Evolutionary conservation across 2,797 vertebrate species (phyloP).

Genomic region (Lacerta agilis): DNA sequence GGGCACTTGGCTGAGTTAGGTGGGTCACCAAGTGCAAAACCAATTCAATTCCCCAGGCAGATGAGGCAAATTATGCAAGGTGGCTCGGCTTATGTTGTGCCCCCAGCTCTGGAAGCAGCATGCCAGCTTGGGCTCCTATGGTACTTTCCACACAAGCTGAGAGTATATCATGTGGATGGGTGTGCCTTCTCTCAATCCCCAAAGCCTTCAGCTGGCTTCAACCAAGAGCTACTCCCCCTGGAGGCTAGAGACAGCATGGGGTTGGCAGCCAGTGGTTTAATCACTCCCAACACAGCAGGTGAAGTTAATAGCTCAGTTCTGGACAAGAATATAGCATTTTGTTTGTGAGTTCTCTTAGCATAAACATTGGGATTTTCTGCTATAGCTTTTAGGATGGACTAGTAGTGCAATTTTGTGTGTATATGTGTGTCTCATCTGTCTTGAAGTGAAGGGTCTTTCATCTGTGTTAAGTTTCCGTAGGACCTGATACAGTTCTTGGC

Average conservation of each 20-base stretch:
- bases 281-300: no score
- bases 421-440: not conserved
- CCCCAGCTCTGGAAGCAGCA: not conserved
- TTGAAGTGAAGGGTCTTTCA: not conserved
- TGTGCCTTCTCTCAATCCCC: not conserved
- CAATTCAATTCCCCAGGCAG: not conserved
- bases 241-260: no score
- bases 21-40: no score
- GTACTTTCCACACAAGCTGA: not conserved
- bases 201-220: not conserved
- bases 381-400: not conserved
- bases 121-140: not conserved
- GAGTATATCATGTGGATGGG: not conserved
- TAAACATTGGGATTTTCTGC: not conserved
- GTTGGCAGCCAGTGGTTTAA: not conserved
- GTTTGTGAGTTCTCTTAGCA: not conserved
- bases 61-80: not conserved
- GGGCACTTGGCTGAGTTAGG: not conserved
- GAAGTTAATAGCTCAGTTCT: not conserved
- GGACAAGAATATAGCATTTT: not conserved
- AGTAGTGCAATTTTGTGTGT: no score
- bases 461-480: not conserved
- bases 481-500: not conserved
- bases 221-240: no score
- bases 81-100: no score